phyloP scores from a whole-genome alignment of 1,140 invertebrate species.

The Sycobia sp. region DNA sequence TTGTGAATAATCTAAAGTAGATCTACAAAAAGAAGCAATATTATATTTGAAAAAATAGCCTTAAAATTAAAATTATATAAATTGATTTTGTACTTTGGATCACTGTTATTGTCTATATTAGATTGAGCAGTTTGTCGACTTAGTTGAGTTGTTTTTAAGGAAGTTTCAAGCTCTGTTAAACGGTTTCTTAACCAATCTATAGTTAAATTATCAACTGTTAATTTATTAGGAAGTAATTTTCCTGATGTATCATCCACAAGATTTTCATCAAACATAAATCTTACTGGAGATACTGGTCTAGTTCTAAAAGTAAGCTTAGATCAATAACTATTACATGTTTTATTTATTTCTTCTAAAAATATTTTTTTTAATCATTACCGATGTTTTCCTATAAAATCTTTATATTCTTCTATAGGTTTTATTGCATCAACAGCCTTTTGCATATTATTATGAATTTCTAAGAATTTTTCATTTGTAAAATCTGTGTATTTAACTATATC shows the following conservation, averaged over 20 bases:
- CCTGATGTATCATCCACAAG: slow-evolving; percentile 83
- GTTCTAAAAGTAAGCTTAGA: slow-evolving; percentile 62
- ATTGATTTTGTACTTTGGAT: slow-evolving; percentile 47
- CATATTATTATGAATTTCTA: slow-evolving; percentile 74
- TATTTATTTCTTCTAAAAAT: too few relatives aligned
- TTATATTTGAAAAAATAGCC: slow-evolving; percentile 2
- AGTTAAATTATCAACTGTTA: slow-evolving; percentile 90
- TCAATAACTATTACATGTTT: background rate
- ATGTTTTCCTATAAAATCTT: slow-evolving; percentile 81
- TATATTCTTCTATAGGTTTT: slow-evolving; percentile 80
- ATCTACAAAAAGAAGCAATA: slow-evolving; percentile 38
- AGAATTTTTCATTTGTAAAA: slow-evolving; percentile 76
- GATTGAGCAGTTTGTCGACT: slow-evolving; percentile 51
- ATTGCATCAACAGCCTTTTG: slow-evolving; percentile 73
- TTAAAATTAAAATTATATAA: background rate
- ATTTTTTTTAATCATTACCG: slow-evolving; percentile 64
- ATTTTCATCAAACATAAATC: slow-evolving; percentile 83
- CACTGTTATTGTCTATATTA: slow-evolving; percentile 50
- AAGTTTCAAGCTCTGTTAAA: slow-evolving; percentile 75
- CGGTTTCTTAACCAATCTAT: slow-evolving; percentile 83
- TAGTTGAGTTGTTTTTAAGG: slow-evolving; percentile 53
- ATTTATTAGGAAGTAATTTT: slow-evolving; percentile 77
- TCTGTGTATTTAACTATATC: slow-evolving; percentile 76
- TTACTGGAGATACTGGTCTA: slow-evolving; percentile 71
- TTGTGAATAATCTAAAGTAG: slow-evolving; percentile 54